Evolutionary conservation across 2,888 invertebrate genomes (phyloP), one percentile per base, ranked within the genome.

Genomic region (Acanthoscelides obtectus): DNA sequence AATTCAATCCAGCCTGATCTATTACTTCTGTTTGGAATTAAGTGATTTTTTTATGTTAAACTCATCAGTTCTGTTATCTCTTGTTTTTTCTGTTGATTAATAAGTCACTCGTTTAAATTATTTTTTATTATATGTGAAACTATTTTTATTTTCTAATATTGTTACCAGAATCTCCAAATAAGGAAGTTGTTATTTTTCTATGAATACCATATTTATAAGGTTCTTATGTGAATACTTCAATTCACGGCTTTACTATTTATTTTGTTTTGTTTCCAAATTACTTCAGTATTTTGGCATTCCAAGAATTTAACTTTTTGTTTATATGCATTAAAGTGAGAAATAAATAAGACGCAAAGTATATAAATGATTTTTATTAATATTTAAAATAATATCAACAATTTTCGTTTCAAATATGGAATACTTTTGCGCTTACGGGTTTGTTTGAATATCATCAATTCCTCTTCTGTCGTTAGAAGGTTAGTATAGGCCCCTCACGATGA

Each of bases 401-500:
- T 45, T 45, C 45, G 45, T 45, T 45, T 45, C 5, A 45, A 45
- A 45, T 45, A 3, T 45, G 45, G 45, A 6, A 12, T 45, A 17
- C 12, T 1, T 45, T 45, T 45, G 45, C 45, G 45, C 45, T 45
- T 45, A 12, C 17, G 45, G 45, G 6, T 45, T 6, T 12, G 45
- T 6, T 45, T 17, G 45, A 45, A 45, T 45, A 45, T 45, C 1
- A 45, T 12, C 12, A 45, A 45, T 45, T 45, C 17, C 45, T 45
- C 12, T 45, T 45, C 45, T 1, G 45, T 67, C 63, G 68, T 72
- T 93, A 95, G 88, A 96, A 96, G 72, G 96, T 95, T 82, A 96
- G 87, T 82, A 96, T 95, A 64, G 96, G 96, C 80, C 94, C 94
- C 87, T 96, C 95, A 85, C 95, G 92, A 84, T 94, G 94, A 86